phyloP scores from a whole-genome alignment of 2,797 vertebrate species.

The Geotrypetes seraphini region DNA sequence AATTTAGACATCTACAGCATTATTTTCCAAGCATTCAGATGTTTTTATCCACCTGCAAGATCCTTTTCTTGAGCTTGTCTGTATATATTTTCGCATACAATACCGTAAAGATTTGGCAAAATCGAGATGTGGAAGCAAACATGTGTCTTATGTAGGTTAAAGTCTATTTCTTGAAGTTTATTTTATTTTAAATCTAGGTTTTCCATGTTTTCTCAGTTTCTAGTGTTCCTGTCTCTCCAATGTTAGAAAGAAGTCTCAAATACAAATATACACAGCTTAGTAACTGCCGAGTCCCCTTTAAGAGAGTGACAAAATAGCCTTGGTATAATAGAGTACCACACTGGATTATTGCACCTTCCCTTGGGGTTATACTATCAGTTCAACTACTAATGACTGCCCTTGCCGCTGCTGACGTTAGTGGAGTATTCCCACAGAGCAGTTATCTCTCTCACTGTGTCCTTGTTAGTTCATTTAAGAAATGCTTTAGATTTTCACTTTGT shows the following conservation, averaged over 20 bases:
- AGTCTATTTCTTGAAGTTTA: conserved; percentile 10
- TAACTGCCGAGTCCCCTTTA: conserved; percentile 23
- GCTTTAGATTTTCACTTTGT: conserved; percentile 7
- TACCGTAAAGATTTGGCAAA: no score
- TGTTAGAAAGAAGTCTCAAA: conserved; percentile 8
- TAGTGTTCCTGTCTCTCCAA: conserved; percentile 11
- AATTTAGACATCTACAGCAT: no score
- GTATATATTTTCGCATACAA: no score
- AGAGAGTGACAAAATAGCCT: conserved; percentile 20
- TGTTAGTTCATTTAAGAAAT: conserved; percentile 15
- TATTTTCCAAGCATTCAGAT: no score
- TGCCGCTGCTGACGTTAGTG: conserved; percentile 28
- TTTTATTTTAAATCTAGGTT: conserved; percentile 12
- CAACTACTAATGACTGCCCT: conserved; percentile 22
- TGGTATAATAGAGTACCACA: conserved; percentile 18
- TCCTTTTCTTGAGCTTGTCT: background rate
- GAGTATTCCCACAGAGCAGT: conserved; percentile 15
- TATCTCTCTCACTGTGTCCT: conserved; percentile 25
- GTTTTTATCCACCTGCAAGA: no score
- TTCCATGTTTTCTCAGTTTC: conserved; percentile 5
- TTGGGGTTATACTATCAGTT: conserved; percentile 22
- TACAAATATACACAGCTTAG: conserved; percentile 10
- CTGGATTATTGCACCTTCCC: conserved; percentile 15
- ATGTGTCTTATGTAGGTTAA: no score
- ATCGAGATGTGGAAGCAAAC: no score